Base-by-base conservation (phyloP, 2,888 invertebrate species). In the Drosophila quinaria region DNA sequence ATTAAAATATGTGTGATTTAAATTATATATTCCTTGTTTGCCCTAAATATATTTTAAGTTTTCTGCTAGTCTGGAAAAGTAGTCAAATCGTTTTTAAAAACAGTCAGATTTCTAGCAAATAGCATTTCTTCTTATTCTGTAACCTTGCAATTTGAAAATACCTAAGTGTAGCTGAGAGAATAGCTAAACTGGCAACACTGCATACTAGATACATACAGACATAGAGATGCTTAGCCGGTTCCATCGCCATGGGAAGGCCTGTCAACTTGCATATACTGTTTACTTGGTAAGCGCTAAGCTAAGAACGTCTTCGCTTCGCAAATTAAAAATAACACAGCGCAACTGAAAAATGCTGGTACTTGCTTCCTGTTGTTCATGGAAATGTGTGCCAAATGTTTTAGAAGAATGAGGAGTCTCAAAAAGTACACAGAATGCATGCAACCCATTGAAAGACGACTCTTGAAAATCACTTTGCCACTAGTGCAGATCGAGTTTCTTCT, bases 301-400 rank as follows among this genome's bases (percentile, higher is more conserved):
- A 54, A 63, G 69, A 64, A 67, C 44, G 55, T 68, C 51, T 59
- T 63, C 46, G 47, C 49, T 54, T 50, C 29, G 66, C 50, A 61
- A 66, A 77, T 64, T 70, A 74, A 65, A 77, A 73, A 76, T 73
- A 73, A 63, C 49, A 17, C 15, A 35, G 58, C 44, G 33, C 39
- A 42, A 41, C 59, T 55, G 31, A 61, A 37, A 62, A 62, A 67
- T 46, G 60, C 58, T 61, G 60, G 56, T 66, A 64, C 39, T 51
- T 74, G 71, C 82, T 82, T 82, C 85, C 82, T 81, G 82, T 84
- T 77, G 74, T 77, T 59, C 63, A 63, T 59, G 70, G 61, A 78
- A 85, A 82, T 82, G 71, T 85, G 80, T 82, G 85, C 82, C 85
- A 81, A 84, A 79, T 77, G 68, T 67, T 64, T 59, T 33, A 47